Percentiles rank a stretch among this genome's conserved stretches.
Evolutionary conservation across 2,113 vertebrate genomes (phyloP).

Genomic region (Vulpes lagopus): DNA sequence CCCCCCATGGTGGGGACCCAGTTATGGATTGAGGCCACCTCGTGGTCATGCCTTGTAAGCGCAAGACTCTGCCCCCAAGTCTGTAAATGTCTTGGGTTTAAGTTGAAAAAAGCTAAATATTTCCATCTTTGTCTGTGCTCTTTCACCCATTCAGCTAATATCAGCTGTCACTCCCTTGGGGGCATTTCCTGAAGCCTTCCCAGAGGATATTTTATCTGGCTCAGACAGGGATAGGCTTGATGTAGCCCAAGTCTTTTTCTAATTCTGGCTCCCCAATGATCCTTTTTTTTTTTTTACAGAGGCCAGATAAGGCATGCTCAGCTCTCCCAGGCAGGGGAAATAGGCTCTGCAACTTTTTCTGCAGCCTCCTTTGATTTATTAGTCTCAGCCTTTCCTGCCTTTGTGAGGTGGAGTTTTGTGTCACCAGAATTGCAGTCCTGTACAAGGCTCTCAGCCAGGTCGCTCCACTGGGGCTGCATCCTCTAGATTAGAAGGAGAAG

Average conservation of each 20-base stretch:
- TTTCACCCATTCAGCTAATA: slow-evolving; percentile 69
- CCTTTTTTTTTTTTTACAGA: slow-evolving; percentile 56
- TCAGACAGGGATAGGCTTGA: slow-evolving; percentile 52
- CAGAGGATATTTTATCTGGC: slow-evolving; percentile 66
- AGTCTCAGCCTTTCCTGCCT: not conserved
- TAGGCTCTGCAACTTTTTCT: slow-evolving; percentile 37
- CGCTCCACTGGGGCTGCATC: not conserved
- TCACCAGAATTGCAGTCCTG: not conserved
- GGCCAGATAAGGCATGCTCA: slow-evolving; percentile 28
- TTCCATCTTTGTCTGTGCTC: slow-evolving; percentile 63
- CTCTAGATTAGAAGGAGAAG: not conserved
- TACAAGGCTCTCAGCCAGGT: not conserved
- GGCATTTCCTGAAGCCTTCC: slow-evolving; percentile 64
- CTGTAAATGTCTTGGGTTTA: slow-evolving; percentile 35
- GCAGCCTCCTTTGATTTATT: slow-evolving; percentile 72
- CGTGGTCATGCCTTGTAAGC: slow-evolving; percentile 30
- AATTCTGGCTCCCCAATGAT: slow-evolving; percentile 67
- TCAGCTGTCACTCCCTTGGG: slow-evolving; percentile 61
- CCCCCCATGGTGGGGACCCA: not conserved
- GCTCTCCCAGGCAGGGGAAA: slow-evolving; percentile 43
- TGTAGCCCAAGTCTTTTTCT: slow-evolving; percentile 17
- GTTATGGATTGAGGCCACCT: slow-evolving; percentile 62
- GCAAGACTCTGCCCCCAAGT: slow-evolving; percentile 15
- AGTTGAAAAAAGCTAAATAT: slow-evolving; percentile 53
- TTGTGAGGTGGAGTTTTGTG: slow-evolving; percentile 1